phyloP scores from a whole-genome alignment of 2,888 invertebrate genomes.

The Drosophila neotestacea region DNA sequence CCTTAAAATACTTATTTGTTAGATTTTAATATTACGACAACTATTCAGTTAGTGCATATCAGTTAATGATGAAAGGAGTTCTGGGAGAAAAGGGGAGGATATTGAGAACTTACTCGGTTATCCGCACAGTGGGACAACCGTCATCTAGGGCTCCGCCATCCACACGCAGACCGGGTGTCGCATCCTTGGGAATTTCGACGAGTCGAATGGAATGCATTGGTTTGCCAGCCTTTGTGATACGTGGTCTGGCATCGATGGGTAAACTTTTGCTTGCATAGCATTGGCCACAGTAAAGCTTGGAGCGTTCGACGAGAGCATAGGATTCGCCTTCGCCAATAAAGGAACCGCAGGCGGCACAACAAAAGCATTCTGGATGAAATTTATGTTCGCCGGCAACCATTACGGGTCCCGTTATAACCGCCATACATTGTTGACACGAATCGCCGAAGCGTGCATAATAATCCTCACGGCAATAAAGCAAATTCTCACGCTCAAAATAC shows the following conservation, averaged over 20 bases:
- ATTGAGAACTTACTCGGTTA: constrained; percentile 87
- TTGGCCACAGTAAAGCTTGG: constrained; percentile 93
- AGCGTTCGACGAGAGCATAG: constrained; percentile 95
- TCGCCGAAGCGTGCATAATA: constrained; percentile 95
- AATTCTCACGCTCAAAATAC: constrained; percentile 97
- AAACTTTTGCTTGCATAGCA: constrained; percentile 88
- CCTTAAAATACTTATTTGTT: not conserved
- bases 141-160: constrained; percentile 76
- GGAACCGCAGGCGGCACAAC: constrained; percentile 91
- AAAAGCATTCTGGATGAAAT: constrained; percentile 98
- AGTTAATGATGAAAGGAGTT: not conserved
- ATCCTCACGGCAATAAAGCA: constrained; percentile 94
- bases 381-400: constrained; percentile 98
- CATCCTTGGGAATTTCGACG: constrained; percentile 90
- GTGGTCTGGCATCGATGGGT: constrained; percentile 59
- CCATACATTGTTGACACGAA: constrained; percentile 94
- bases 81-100: not conserved
- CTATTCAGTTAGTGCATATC: constrained; percentile 2
- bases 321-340: constrained; percentile 97
- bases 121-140: constrained; percentile 88
- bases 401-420: constrained; percentile 90
- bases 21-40: not conserved
- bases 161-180: constrained; percentile 88
- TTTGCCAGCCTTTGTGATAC: constrained; percentile 79
- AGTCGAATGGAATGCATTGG: constrained; percentile 93